phyloP scores from a whole-genome alignment of 2,888 invertebrate species.

The Epicampocera succincta region DNA sequence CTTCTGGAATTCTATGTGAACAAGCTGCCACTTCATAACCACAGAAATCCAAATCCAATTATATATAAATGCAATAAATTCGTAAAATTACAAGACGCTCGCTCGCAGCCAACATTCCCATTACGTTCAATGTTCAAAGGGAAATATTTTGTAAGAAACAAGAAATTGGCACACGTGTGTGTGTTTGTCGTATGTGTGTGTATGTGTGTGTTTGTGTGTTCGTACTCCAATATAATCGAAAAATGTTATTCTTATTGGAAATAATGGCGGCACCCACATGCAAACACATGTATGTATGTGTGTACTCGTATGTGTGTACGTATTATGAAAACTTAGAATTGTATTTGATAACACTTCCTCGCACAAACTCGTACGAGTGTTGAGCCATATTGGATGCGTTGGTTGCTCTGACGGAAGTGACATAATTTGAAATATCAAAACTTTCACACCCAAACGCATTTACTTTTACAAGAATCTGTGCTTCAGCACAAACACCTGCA shows the following conservation, averaged over 20 bases:
- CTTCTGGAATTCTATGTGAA: slow-evolving; percentile 50
- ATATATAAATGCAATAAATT: slow-evolving; percentile 62
- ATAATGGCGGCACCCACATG: slow-evolving; percentile 17
- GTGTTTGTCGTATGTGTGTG: neutral
- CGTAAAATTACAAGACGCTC: slow-evolving; percentile 46
- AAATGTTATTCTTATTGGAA: slow-evolving; percentile 36
- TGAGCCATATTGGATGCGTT: too few species aligned
- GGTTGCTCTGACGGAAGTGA: slow-evolving; percentile 25
- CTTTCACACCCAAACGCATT: slow-evolving; percentile 50
- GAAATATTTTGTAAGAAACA: neutral
- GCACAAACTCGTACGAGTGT: too few species aligned
- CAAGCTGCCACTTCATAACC: slow-evolving; percentile 57
- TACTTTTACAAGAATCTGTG: slow-evolving; percentile 70
- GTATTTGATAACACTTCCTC: neutral
- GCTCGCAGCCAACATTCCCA: slow-evolving; percentile 12
- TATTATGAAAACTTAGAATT: neutral
- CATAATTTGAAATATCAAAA: slow-evolving; percentile 62
- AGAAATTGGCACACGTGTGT: too few species aligned
- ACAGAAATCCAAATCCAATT: slow-evolving; percentile 60
- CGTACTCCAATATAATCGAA: slow-evolving; percentile 46
- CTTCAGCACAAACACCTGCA: slow-evolving; percentile 23
- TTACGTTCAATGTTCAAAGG: too few species aligned
- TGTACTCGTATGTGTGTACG: neutral
- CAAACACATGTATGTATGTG: too few species aligned
- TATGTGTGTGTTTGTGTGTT: slow-evolving; percentile 2